Conservation (phyloP, 2,888 invertebrate genomes). For the Heliconius aoede region DNA sequence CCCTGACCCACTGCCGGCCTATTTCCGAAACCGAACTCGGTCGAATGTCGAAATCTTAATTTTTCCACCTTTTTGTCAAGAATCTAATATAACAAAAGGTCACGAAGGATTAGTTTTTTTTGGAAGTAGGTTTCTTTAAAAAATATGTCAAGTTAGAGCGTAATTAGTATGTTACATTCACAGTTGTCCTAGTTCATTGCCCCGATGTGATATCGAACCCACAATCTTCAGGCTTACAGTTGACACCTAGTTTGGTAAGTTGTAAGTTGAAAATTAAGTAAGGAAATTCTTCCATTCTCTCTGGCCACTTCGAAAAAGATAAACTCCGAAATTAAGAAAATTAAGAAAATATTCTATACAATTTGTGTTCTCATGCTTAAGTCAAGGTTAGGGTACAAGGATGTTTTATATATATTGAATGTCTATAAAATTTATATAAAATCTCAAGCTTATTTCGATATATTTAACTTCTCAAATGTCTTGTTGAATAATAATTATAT, state of each 20-base stretch:
- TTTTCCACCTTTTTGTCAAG: constrained; percentile 12
- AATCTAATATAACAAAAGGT: background rate
- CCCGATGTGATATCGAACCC: no score
- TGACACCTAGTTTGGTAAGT: background rate
- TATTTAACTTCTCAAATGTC: background rate
- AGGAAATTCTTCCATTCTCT: background rate
- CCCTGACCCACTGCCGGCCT: constrained; percentile 38
- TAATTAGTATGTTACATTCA: no score
- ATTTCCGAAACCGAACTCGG: constrained; percentile 28
- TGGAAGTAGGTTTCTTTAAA: background rate
- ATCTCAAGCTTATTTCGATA: background rate
- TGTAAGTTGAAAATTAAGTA: background rate
- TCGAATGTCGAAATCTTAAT: constrained; percentile 34
- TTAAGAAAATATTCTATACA: background rate
- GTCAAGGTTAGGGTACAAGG: background rate
- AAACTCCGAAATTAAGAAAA: background rate
- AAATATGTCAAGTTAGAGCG: no score
- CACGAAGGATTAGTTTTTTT: background rate
- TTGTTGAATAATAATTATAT: background rate
- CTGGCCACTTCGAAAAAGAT: no score
- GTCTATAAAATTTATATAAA: background rate
- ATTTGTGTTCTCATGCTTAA: background rate
- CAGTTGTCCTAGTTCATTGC: no score
- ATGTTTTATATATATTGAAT: background rate
- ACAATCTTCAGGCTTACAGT: no score